These are phyloP conservation scores for Amblyornis subalaris DNA, from an alignment of 2,113 vertebrate species.

Conservation along the genomic window DNA sequence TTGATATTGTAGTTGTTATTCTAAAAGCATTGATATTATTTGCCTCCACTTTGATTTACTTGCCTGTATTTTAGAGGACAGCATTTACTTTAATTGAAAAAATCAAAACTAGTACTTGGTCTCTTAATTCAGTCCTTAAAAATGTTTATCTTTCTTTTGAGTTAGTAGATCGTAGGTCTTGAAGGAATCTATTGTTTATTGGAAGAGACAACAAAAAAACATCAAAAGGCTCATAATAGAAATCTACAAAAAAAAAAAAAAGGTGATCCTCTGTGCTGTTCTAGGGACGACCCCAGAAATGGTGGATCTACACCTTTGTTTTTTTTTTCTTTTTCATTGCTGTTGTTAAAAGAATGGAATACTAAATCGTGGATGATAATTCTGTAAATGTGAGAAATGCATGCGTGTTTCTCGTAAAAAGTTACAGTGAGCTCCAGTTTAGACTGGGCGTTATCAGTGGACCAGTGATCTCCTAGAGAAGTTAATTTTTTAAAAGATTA, in stretches of 20 bases:
- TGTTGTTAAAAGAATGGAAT: background rate
- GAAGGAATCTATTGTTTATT: background rate
- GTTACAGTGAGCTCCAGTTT: background rate
- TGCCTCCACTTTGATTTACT: background rate
- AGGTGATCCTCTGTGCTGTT: background rate
- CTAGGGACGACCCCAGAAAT: background rate
- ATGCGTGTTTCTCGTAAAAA: fast-evolving
- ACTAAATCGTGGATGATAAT: background rate
- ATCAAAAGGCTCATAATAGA: background rate
- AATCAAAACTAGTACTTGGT: background rate
- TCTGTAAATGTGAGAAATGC: background rate
- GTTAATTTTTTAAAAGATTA: background rate
- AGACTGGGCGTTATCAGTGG: background rate
- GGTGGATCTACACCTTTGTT: background rate
- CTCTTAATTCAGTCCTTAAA: background rate
- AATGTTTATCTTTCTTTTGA: background rate
- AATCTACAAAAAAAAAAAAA: background rate
- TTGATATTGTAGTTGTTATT: background rate
- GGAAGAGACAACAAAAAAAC: background rate
- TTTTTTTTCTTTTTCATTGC: background rate
- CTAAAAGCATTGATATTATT: background rate
- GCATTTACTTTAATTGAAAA: background rate
- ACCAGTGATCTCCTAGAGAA: background rate
- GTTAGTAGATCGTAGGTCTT: background rate
- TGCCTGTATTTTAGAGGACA: background rate